These are phyloP conservation scores for Diploptera punctata DNA, from an alignment of 2,888 invertebrate species.

Conservation along the genomic window DNA sequence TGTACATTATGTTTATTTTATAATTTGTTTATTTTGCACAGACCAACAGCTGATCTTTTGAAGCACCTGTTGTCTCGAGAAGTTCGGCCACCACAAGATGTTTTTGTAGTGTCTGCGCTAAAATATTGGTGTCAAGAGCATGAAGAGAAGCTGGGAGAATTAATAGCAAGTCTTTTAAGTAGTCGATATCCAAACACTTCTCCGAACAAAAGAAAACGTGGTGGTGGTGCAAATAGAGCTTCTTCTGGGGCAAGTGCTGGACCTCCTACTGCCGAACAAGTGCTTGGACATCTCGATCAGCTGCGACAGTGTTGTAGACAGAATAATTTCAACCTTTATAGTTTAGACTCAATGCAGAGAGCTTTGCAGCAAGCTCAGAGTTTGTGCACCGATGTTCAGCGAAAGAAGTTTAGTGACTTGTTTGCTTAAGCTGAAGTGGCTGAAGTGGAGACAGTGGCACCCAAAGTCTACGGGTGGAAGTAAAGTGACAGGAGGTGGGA, in stretches of 20 bases:
- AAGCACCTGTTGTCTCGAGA: slow-evolving; percentile 82
- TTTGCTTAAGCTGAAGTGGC: slow-evolving; percentile 91
- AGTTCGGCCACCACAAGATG: slow-evolving; percentile 75
- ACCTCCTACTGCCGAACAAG: slow-evolving; percentile 82
- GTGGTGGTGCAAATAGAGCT: slow-evolving; percentile 61
- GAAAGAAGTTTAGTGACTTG: slow-evolving; percentile 89
- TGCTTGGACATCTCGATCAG: slow-evolving; percentile 91
- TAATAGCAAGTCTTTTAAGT: slow-evolving; percentile 78
- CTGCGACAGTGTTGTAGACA: slow-evolving; percentile 73
- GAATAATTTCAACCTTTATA: slow-evolving; percentile 68
- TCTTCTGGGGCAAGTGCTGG: slow-evolving; percentile 54
- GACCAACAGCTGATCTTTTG: slow-evolving; percentile 84
- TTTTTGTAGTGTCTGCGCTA: slow-evolving; percentile 89
- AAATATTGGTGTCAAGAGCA: slow-evolving; percentile 95
- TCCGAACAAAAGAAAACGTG: slow-evolving; percentile 90
- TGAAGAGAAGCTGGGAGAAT: slow-evolving; percentile 86
- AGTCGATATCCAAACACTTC: slow-evolving; percentile 86
- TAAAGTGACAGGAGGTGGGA: slow-evolving; percentile 43
- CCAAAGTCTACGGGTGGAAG: slow-evolving; percentile 46
- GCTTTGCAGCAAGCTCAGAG: slow-evolving; percentile 88
- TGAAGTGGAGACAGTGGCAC: slow-evolving; percentile 64
- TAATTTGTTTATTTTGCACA: no score
- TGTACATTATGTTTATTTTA: no score
- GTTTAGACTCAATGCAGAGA: slow-evolving; percentile 89
- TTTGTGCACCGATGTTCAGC: slow-evolving; percentile 86